phyloP scores from a whole-genome alignment of 1,140 invertebrate species.

The Drosophila elegans region DNA sequence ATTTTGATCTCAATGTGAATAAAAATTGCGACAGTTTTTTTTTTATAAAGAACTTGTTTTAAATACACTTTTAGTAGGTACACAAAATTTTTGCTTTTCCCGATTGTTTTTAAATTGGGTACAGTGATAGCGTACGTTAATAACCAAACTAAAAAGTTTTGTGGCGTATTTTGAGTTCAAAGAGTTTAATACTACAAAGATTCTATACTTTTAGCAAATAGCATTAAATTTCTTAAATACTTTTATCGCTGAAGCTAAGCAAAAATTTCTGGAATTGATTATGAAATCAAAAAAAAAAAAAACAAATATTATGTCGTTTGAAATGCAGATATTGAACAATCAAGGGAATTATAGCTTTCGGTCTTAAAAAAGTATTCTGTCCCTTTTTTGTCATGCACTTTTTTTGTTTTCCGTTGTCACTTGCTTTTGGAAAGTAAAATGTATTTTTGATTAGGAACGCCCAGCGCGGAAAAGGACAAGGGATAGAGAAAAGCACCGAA shows the following conservation, averaged over 20 bases:
- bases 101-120: too few species aligned
- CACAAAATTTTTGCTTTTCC: neutral
- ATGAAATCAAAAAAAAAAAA: too few species aligned
- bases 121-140: too few species aligned
- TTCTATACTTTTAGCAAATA: too few species aligned
- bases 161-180: too few species aligned
- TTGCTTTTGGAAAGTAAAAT: slow-evolving; percentile 50
- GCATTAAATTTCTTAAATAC: too few species aligned
- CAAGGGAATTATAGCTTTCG: neutral
- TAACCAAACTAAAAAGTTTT: too few species aligned
- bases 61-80: neutral
- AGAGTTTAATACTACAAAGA: too few species aligned
- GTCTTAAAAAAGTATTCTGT: neutral
- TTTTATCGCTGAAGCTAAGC: too few species aligned
- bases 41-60: slow-evolving; percentile 1
- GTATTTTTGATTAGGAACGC: slow-evolving; percentile 72
- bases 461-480: neutral
- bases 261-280: too few species aligned
- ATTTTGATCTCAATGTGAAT: slow-evolving; percentile 44
- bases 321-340: neutral
- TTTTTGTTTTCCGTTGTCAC: slow-evolving; percentile 3
- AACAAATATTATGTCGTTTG: neutral
- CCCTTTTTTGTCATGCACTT: neutral
- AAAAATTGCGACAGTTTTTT: slow-evolving; percentile 52
- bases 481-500: neutral